Evolutionary conservation across 2,888 invertebrate genomes (phyloP), one percentile per base, ranked within the genome.

Genomic region (Hoplodrina ambigua): DNA sequence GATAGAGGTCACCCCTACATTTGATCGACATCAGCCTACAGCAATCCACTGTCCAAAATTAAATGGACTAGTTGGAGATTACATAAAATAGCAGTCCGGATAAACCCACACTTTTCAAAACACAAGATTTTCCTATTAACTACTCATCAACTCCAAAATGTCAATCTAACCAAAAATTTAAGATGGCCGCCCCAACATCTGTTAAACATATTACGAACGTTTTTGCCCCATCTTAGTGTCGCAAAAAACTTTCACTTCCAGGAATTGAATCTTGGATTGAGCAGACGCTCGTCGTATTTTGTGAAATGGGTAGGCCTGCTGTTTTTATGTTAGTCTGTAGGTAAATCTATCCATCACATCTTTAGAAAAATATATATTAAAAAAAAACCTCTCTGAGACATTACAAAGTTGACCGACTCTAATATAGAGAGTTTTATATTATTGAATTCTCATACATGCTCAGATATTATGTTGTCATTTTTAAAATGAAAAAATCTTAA

Each of bases 211-310:
- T 81, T 83, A 85, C 77, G 1, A 60, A 60, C 33, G 61, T 77
- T 82, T 83, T 73, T 75, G 81, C 63, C 37, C 41, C 69, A 53
- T 75, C 71, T 77, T 73, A 68, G 54, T 65, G 46, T 37, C 71
- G 74, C 81, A 86, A 87, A 86, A 91, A 91, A 87, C 89, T 89
- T 90, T 91, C 90, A 83, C 90, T 89, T 90, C 90, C 85, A 86
- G 82, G 90, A 90, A 89, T 78, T 79, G 84, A 87, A 86, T 77
- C 78, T 75, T 82, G 70, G 59, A 52, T 68, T 79, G 84, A 69
- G 69, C 81, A 77, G 70, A 69, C 60, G 60, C 11, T 71, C 55
- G 41, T 53, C 54, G 41, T 59, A 33, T 65, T 65, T 71, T 15
- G 62, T 53, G 52, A 62, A n/a, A 70, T 59, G 11, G 33, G 13